phyloP scores from a whole-genome alignment of 2,888 invertebrate genomes.

The Spialia ferax region DNA sequence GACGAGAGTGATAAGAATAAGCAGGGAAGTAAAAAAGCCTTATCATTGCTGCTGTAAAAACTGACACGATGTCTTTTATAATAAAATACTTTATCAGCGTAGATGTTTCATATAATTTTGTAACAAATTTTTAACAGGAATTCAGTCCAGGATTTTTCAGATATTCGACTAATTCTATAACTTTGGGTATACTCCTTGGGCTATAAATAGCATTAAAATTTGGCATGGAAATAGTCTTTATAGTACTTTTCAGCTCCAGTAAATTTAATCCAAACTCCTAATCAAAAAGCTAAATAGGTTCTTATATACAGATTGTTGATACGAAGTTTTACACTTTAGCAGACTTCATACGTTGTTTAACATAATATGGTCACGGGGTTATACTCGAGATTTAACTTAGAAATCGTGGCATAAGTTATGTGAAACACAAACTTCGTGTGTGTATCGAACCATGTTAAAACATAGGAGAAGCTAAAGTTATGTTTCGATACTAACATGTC shows the following conservation, averaged over 20 bases:
- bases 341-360: neutral
- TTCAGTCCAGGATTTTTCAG: too few species aligned
- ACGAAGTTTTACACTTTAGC: too few species aligned
- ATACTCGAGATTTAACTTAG: neutral
- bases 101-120: neutral
- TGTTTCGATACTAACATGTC: conserved; percentile 18
- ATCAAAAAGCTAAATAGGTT: neutral
- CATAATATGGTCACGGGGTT: neutral
- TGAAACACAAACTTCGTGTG: neutral
- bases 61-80: conserved; percentile 7
- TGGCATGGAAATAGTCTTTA: too few species aligned
- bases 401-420: neutral
- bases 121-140: too few species aligned
- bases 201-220: too few species aligned
- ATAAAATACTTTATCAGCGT: neutral
- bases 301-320: neutral
- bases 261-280: too few species aligned
- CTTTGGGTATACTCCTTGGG: too few species aligned
- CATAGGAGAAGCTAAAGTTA: conserved; percentile 10
- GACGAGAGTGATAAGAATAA: conserved; percentile 3
- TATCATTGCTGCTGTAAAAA: conserved; percentile 15
- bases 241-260: too few species aligned
- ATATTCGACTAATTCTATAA: too few species aligned
- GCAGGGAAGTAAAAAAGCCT: neutral
- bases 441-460: conserved; percentile 1